Base-by-base conservation (phyloP, 1,140 invertebrate genomes). In the Atta cephalotes region DNA sequence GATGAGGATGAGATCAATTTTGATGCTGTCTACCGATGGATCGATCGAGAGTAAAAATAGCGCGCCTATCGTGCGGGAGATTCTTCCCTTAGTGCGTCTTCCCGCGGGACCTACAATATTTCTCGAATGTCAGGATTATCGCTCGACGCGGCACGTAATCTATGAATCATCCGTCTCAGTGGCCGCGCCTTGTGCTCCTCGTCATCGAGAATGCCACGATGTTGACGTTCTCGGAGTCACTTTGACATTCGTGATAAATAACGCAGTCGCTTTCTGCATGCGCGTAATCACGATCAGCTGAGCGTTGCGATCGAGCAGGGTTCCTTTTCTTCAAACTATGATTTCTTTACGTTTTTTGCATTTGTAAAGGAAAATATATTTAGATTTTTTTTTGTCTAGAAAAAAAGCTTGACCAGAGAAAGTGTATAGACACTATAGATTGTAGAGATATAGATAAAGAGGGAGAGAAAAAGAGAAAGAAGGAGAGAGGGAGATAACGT, bases 281-380 rank as follows among this genome's bases (percentile, higher is more conserved):
- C 18, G 78, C 21, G 78, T 21, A n/a, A 80, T 81, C 68, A 18
- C 51, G 80, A 84, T 84, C 80, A 84, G 80, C 80, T 84, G 80
- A 84, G 80, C 80, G 70, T 84, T 28, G 28, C 28, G 51, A 51
- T 16, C 21, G 12, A 60, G 53, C 68, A 45, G 51, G 3, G 35
- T 31, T 25, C n/a, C 21, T 62, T 35, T 45, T 65, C 66, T 45
- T 49, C 21, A 3, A 49, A 39, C 62, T 79, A 12, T 28, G 18
- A 10, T 9, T 45, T 65, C 12, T 39, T 56, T 31, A 45, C 12
- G 5, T 21, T 28, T 56, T n/a, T 31, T 28, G 21, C 10, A 14
- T 71, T 21, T 31, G 16, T 18, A 25, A 70, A 12, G n/a, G 12
- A 16, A 18, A 25, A 14, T 74, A 74, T 74, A 60, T 77, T 62